Base-by-base conservation (phyloP, 2,797 vertebrate genomes). In the Pyrocephalus nanus region DNA sequence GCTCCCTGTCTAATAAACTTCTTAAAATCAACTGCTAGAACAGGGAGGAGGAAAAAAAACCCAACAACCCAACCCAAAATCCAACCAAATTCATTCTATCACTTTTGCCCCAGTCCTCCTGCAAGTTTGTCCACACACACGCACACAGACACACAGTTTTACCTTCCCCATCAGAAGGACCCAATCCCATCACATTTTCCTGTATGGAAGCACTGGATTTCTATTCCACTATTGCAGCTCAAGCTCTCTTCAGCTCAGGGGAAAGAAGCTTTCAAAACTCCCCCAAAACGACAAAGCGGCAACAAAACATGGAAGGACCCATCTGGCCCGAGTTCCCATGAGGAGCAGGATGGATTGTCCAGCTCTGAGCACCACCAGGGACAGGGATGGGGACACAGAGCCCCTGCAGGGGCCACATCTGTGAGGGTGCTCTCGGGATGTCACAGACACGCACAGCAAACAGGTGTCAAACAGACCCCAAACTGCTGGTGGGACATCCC, bases 361-460 rank as follows among this genome's bases (percentile, higher is more conserved):
- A 58, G 50, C 36, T 67, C 74, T 0, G 1, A 74, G 40, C n/a
- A 29, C 30, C 13, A 7, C n/a, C 20, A 61, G 47, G 22, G n/a
- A 38, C 4, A 26, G 15, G 48, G 27, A 30, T 0, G 2, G 11
- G 40, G 25, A 48, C 69, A 15, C 1, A 0, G 36, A 42, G 21
- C 5, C 38, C 8, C 40, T 8, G 30, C 45, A n/a, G 7, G 12
- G 27, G 27, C 47, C 54, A 9, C 2, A 21, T 11, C 60, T 4
- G 30, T 3, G 6, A 2, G 0, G 10, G 5, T 2, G 2, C 17
- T 17, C 61, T 22, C 3, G 0, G 20, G 26, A 38, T 2, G 1
- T 50, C 48, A 29, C 3, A 2, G 6, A 18, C 2, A 51, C 8
- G 13, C 15, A 12, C 5, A 38, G 36, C 62, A 72, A 83, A 64